phyloP scores from a whole-genome alignment of 2,888 invertebrate genomes.

The Sarcophaga rosellei region DNA sequence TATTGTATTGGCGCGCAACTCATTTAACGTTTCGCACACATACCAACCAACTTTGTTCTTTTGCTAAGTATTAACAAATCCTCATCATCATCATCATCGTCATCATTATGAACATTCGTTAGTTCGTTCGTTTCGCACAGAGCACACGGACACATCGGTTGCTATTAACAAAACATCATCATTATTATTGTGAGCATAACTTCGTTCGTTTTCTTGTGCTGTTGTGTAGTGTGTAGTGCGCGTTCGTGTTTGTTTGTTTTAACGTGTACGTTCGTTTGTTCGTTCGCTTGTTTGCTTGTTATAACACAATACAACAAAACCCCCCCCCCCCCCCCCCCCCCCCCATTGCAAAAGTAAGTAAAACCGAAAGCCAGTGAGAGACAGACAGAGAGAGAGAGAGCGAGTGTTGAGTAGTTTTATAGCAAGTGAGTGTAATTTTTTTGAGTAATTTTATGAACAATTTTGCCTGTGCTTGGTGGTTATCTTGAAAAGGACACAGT shows the following conservation, averaged over 20 bases:
- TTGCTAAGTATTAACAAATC: neutral
- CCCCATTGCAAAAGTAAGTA: too few relatives aligned
- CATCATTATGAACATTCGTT: constrained; percentile 12
- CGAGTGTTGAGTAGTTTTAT: neutral
- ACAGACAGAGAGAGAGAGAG: neutral
- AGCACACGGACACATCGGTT: too few relatives aligned
- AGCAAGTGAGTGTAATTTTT: neutral
- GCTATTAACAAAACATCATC: neutral
- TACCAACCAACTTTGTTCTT: too few relatives aligned
- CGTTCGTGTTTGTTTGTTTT: neutral
- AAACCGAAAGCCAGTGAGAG: too few relatives aligned
- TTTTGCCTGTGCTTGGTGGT: constrained; percentile 54
- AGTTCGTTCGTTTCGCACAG: neutral
- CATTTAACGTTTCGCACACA: constrained; percentile 62
- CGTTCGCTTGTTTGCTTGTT: neutral
- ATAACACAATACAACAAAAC: neutral
- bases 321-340: too few relatives aligned
- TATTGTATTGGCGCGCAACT: constrained; percentile 60
- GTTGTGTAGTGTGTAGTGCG: neutral
- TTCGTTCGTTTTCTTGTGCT: constrained; percentile 1
- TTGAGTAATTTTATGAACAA: neutral
- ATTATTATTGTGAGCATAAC: neutral
- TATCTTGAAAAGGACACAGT: constrained; percentile 60
- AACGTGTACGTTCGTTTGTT: constrained; percentile 4
- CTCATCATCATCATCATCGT: constrained; percentile 41